Base-by-base conservation (phyloP, 1,140 invertebrate genomes). In the Orchestia grillus region DNA sequence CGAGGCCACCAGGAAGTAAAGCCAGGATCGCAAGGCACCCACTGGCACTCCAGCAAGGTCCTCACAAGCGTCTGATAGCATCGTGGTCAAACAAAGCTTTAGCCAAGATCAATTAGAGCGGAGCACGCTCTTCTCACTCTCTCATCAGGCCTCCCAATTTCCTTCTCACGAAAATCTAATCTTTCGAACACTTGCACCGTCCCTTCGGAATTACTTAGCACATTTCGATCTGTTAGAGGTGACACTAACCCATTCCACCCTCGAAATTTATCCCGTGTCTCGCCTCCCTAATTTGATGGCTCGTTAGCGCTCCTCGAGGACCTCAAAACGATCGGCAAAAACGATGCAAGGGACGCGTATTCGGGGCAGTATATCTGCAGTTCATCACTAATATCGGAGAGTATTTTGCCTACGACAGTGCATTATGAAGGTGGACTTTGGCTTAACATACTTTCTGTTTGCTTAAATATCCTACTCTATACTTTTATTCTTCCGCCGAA, bases 211-310 rank as follows among this genome's bases (percentile, higher is more conserved):
- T 94, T 94, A 94, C 92, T 94, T 94, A 94, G 40, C 92, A 94
- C 92, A 94, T 94, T 94, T 94, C 44, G 92, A 94, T 45, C 92
- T 94, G 92, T 45, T 94, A 94, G 43, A 23, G 92, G 92, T n/a
- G 92, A 94, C 92, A 45, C 88, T 91, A 91, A 91, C 11, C 88
- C 88, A 91, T 91, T 91, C 88, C 88, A 44, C 88, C 88, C 88
- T 91, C 28, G 88, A 91, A 44, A 91, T 91, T 91, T 91, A 91
- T 91, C 88, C 88, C 88, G 88, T 44, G 88, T 42, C 88, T 91
- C 28, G 88, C 41, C 88, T 42, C 41, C 41, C 88, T 91, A 91
- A 91, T 91, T 91, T 91, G 88, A 91, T 91, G 88, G 88, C 41
- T 91, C 44, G 88, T 91, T 91, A 91, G 88, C 44, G 88, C 88